Percentiles rank a stretch among this genome's conserved stretches.
Evolutionary conservation across 1,140 invertebrate species (phyloP).

Genomic region (Platorchestia sp.): DNA sequence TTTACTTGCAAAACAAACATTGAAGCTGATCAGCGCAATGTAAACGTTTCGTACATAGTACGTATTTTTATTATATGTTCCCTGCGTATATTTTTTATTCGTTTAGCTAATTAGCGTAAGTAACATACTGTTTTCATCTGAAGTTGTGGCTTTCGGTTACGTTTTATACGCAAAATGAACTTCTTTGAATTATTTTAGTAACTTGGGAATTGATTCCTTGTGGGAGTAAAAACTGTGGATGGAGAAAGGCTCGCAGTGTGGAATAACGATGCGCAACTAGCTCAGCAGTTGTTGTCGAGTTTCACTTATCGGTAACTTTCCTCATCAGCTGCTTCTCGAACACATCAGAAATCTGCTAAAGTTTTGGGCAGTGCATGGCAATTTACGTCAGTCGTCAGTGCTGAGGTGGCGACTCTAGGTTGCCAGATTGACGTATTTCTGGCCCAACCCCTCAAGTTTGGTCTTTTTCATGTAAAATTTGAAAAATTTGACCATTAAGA

Average conservation of each 20-base stretch:
- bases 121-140: not conserved
- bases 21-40: not conserved
- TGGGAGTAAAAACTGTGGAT: not conserved
- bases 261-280: not conserved
- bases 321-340: not conserved
- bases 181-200: not conserved
- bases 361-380: too few relatives aligned
- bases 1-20: not conserved
- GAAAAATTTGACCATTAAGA: too few relatives aligned
- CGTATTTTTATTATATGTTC: not conserved
- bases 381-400: not conserved
- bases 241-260: not conserved
- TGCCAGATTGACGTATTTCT: too few relatives aligned
- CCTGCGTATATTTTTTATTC: not conserved
- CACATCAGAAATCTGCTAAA: too few relatives aligned
- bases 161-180: not conserved
- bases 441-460: too few relatives aligned
- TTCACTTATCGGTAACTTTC: not conserved
- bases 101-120: not conserved
- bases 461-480: too few relatives aligned
- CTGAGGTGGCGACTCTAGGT: not conserved
- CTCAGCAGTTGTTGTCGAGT: not conserved
- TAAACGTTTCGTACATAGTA: not conserved
- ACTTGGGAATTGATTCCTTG: not conserved
- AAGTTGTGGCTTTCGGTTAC: not conserved